Evolutionary conservation across 2,797 vertebrate species (phyloP), one percentile per base, ranked within the genome.

Genomic region (Sciaenops ocellatus): DNA sequence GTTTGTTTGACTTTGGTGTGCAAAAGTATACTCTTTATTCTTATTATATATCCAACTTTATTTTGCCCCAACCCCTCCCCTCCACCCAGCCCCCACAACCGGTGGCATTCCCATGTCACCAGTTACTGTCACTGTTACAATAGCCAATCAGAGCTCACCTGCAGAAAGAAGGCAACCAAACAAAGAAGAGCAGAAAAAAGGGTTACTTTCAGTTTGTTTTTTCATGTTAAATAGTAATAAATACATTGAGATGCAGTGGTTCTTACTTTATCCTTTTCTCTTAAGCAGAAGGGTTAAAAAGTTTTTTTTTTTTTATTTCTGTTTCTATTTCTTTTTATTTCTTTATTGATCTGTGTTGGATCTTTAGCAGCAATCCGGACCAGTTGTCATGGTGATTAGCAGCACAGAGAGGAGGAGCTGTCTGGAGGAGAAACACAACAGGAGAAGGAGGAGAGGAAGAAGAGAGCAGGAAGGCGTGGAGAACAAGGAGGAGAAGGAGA

Each of bases 151-250:
- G 94, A 95, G 92, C 93, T 95, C 93, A 95, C 94, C 95, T 95
- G 94, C 92, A 95, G 92, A 94, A 95, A 95, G 94, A 96, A 95
- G 94, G 93, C 94, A 95, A 94, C 94, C 94, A 93, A 96, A 95
- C 93, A 95, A 94, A 95, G 94, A 94, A 93, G 93, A 96, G 94
- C 95, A 96, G 94, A 95, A 95, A 95, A 94, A 94, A 93, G 91
- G 91, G 94, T 90, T 92, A 94, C 92, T 94, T 94, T 93, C 90
- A 92, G 92, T 94, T 93, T 89, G 90, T 95, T 95, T 93, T 95
- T 95, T 94, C 92, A 95, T 96, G 95, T 95, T 96, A 96, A 96
- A 96, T 96, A 96, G 95, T 96, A 96, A 96, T 96, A 96, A 96
- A 96, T 96, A 96, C 95, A 96, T 96, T 94, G 92, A 96, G 95